Evolutionary conservation across 2,888 invertebrate species (phyloP).

Genomic region (Eupithecia vulgata): DNA sequence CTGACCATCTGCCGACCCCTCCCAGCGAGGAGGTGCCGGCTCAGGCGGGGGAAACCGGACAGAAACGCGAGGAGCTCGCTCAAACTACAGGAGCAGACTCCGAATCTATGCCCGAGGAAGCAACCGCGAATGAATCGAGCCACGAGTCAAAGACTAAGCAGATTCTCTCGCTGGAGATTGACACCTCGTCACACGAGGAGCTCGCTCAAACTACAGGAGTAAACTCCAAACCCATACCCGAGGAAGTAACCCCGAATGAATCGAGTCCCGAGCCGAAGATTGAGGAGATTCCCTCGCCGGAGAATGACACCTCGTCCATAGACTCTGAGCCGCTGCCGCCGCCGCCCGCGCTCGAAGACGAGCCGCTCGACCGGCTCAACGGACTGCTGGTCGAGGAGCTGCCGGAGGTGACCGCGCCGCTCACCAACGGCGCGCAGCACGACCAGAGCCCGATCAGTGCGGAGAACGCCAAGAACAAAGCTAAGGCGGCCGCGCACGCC

Average conservation of each 20-base stretch:
- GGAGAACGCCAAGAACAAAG: constrained; percentile 56
- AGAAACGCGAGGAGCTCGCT: constrained; percentile 13
- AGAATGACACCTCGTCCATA: constrained; percentile 42
- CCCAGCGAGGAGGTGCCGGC: constrained; percentile 3
- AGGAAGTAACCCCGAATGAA: constrained; percentile 14
- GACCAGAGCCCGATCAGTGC: constrained; percentile 50
- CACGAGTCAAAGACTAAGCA: constrained; percentile 23
- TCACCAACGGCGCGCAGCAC: constrained; percentile 39
- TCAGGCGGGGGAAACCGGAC: constrained; percentile 12
- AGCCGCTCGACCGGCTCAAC: constrained; percentile 22
- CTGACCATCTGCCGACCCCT: background rate
- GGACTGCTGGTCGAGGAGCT: constrained; percentile 38
- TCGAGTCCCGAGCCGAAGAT: constrained; percentile 24
- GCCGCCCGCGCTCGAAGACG: constrained; percentile 50
- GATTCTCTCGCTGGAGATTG: constrained; percentile 28
- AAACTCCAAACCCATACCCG: constrained; percentile 11
- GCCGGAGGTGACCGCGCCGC: constrained; percentile 40
- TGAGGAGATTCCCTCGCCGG: constrained; percentile 24
- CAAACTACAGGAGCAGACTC: constrained; percentile 12
- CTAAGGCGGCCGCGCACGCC: constrained; percentile 48
- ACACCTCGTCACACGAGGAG: constrained; percentile 38
- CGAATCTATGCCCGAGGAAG: constrained; percentile 13
- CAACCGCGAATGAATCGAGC: constrained; percentile 16
- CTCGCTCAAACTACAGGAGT: constrained; percentile 8
- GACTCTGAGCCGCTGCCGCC: constrained; percentile 60